Conservation (phyloP, 2,888 invertebrate species). For the Camponotus fellah region DNA sequence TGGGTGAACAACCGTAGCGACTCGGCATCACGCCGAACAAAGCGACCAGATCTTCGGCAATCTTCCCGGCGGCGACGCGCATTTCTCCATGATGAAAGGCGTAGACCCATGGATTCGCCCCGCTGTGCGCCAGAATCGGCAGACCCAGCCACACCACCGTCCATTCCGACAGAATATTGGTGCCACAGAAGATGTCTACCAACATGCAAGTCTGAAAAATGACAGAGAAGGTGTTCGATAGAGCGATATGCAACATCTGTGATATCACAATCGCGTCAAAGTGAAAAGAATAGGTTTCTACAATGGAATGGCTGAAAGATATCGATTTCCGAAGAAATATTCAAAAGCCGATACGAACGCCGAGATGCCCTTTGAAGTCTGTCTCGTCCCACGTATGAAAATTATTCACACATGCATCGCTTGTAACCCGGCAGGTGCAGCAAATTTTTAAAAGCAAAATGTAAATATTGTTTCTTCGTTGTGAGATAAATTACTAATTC, state of each 20-base stretch:
- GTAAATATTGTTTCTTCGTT: not conserved
- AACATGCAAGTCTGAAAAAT: constrained; percentile 87
- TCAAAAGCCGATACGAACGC: not conserved
- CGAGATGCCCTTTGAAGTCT: not conserved
- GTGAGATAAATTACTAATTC: not conserved
- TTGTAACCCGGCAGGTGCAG: not conserved
- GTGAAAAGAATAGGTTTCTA: not conserved
- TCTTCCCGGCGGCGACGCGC: constrained; percentile 87
- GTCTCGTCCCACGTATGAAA: not conserved
- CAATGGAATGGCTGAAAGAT: not conserved
- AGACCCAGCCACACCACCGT: constrained; percentile 88
- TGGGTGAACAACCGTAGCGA: constrained; percentile 82
- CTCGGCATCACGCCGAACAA: constrained; percentile 83
- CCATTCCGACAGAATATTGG: constrained; percentile 87
- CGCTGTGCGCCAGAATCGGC: constrained; percentile 88
- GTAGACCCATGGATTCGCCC: constrained; percentile 90
- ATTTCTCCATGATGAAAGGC: constrained; percentile 89
- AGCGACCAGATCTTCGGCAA: constrained; percentile 87
- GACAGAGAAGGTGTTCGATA: not conserved
- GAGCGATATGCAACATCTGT: not conserved
- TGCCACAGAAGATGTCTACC: constrained; percentile 87
- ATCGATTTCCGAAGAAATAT: constrained; percentile 35
- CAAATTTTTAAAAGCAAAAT: not conserved
- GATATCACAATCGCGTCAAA: not conserved
- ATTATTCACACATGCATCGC: constrained; percentile 13